Conservation (phyloP, 1,140 invertebrate genomes). For the Scaptomyza montana region DNA sequence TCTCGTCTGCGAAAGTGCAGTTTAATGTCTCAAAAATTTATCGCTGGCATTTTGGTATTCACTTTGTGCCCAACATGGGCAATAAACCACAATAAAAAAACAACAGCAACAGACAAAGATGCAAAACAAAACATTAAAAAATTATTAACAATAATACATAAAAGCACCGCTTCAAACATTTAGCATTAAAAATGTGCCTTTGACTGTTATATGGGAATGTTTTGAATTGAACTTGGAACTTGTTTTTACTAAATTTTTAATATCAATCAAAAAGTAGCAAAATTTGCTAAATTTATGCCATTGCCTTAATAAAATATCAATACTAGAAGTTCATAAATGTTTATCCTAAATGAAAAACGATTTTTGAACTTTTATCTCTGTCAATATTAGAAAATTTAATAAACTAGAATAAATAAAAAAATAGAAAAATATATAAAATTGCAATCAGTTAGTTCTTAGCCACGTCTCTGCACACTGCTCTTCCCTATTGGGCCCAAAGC, state of each 20-base stretch:
- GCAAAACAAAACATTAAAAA: conserved; percentile 15
- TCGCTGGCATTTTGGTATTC: conserved; percentile 77
- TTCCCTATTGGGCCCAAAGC: too few species aligned
- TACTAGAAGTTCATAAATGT: too few species aligned
- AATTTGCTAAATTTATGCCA: too few species aligned
- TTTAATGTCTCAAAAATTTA: conserved; percentile 82
- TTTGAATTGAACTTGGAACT: neutral
- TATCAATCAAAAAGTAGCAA: too few species aligned
- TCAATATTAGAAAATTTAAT: too few species aligned
- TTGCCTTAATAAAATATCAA: too few species aligned
- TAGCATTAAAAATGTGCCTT: neutral
- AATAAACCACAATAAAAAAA: conserved; percentile 58
- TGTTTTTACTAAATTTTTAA: too few species aligned
- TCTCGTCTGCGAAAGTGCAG: conserved; percentile 73
- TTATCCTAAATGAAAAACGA: too few species aligned
- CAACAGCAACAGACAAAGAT: conserved; percentile 19
- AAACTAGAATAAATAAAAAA: neutral
- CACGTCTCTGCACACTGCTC: neutral
- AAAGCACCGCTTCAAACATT: too few species aligned
- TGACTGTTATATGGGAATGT: too few species aligned
- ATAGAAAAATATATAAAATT: neutral
- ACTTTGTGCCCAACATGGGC: conserved; percentile 69
- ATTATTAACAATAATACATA: conserved; percentile 32
- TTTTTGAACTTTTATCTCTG: too few species aligned
- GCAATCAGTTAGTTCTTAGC: neutral